These are phyloP conservation scores for Amphiprion percula DNA, from an alignment of 2,113 vertebrate genomes.

Conservation along the genomic window DNA sequence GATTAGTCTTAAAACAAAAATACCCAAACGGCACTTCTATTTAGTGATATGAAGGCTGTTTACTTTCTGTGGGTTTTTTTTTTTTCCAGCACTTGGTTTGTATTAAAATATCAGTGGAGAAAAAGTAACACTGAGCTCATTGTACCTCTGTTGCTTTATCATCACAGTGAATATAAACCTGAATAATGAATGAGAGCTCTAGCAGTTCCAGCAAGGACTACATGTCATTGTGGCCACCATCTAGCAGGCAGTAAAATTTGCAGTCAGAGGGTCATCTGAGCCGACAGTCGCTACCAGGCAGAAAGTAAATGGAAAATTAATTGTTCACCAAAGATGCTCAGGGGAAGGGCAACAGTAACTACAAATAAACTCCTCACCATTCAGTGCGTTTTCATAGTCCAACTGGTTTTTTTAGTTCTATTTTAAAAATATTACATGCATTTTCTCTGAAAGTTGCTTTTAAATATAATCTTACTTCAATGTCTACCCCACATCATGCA, in stretches of 20 bases:
- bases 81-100: not conserved
- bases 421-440: no score
- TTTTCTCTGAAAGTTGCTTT: no score
- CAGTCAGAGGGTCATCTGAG: constrained; percentile 15
- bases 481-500: no score
- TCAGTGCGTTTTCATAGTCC: no score
- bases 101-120: not conserved
- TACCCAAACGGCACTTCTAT: not conserved
- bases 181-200: not conserved
- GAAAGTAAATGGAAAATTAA: constrained; percentile 45
- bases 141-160: not conserved
- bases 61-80: constrained; percentile 1
- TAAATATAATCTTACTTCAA: no score
- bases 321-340: constrained; percentile 9
- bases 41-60: not conserved
- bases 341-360: constrained; percentile 8
- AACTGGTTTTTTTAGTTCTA: no score
- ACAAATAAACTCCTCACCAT: not conserved
- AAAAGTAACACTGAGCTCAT: not conserved
- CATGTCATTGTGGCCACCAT: not conserved
- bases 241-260: not conserved
- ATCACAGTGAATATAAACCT: constrained; percentile 2
- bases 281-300: constrained; percentile 2
- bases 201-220: not conserved
- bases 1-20: not conserved